Base-by-base conservation (phyloP, 2,888 invertebrate genomes). In the Apotomis turbidana region DNA sequence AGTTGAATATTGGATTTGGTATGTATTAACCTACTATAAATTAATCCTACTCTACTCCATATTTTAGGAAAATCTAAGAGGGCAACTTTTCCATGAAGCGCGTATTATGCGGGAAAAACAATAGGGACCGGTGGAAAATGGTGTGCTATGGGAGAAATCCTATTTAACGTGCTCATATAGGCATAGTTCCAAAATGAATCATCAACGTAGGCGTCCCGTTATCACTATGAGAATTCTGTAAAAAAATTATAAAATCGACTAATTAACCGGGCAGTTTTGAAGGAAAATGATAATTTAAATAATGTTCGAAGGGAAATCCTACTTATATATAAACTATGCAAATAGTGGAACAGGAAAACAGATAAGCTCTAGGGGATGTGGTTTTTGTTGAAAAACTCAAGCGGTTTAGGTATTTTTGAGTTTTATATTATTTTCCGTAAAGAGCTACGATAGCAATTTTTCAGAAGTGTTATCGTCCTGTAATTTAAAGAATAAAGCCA, bases 341-440 rank as follows among this genome's bases (percentile, higher is more conserved):
- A 70, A 54, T 64, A 63, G 10, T 59, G 52, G 64, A 57, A 58
- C 71, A 71, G 71, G 71, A 62, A 55, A 71, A 67, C 15, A 55
- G 66, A 71, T 71, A 55, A 49, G 13, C 49, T 49, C 13, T n/a
- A n/a, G 0, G 15, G 60, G 44, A 52, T 44, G 44, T 55, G 44
- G 54, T 57, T 46, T 54, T 46, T 27, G 55, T 57, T 57, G n/a
- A 27, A 27, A 6, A 57, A 66, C 46, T 66, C 55, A 44, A 46
- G 1, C n/a, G 6, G 54, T 36, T 66, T 44, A 46, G 27, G 44
- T 46, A n/a, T n/a, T 49, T n/a, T 63, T 52, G 5, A 15, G 15
- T 3, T 61, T 13, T 12, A 64, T 12, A 0, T 41, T 64, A 44
- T 54, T 41, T 61, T 51, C n/a, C 49, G 49, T 51, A 41, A 41